Evolutionary conservation across 2,888 invertebrate genomes (phyloP).

Genomic region (Odontocerum albicorne): DNA sequence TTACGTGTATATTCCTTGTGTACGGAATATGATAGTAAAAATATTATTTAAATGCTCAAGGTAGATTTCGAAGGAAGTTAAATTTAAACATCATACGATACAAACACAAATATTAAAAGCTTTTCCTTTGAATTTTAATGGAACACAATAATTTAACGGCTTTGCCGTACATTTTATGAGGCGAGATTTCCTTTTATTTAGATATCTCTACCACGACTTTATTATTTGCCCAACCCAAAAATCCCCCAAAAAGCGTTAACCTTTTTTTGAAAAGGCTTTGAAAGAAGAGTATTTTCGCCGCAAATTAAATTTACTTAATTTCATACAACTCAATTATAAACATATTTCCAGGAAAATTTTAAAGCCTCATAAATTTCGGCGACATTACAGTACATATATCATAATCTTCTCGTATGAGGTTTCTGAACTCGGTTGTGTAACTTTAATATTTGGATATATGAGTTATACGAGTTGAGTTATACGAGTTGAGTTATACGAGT

Average conservation of each 20-base stretch:
- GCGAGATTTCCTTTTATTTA: background rate
- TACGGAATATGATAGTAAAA: no score
- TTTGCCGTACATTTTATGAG: constrained; percentile 6
- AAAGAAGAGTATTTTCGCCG: constrained; percentile 1
- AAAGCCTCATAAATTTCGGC: constrained; percentile 4
- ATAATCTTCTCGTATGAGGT: no score
- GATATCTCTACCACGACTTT: background rate
- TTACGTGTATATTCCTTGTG: no score
- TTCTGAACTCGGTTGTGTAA: no score
- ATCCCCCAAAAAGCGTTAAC: background rate
- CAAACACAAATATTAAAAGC: background rate
- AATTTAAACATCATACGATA: background rate
- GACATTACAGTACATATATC: no score
- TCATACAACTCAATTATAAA: constrained; percentile 8
- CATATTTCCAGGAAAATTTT: constrained; percentile 8
- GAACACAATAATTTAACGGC: constrained; percentile 23
- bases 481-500: no score
- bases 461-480: no score
- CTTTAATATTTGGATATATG: no score
- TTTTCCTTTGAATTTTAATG: constrained; percentile 16
- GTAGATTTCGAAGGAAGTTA: no score
- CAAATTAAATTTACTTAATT: constrained; percentile 10
- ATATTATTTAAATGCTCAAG: no score
- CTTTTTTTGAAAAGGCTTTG: background rate
- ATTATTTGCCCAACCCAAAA: background rate